Evolutionary conservation across 2,888 invertebrate genomes (phyloP).

Genomic region (Neoscelio sp.): DNA sequence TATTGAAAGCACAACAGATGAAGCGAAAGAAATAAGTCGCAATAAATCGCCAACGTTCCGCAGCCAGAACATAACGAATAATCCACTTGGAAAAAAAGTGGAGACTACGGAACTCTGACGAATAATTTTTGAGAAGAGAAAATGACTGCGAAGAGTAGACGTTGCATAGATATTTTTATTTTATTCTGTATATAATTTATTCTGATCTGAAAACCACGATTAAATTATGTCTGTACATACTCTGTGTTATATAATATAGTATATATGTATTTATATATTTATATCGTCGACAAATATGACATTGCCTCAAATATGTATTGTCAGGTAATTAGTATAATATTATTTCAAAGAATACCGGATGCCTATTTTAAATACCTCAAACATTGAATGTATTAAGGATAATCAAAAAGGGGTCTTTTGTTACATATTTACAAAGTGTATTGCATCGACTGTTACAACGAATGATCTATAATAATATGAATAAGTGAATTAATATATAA

Average conservation of each 20-base stretch:
- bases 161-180: slow-evolving; percentile 48
- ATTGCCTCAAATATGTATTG: slow-evolving; percentile 1
- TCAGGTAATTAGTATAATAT: slow-evolving; percentile 1
- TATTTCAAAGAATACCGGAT: no score
- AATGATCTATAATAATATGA: neutral
- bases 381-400: neutral
- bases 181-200: slow-evolving; percentile 47
- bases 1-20: slow-evolving; percentile 77
- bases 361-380: neutral
- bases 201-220: neutral
- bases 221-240: slow-evolving; percentile 61
- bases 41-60: slow-evolving; percentile 71
- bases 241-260: slow-evolving; percentile 29
- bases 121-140: slow-evolving; percentile 59
- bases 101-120: slow-evolving; percentile 80
- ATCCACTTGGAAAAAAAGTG: slow-evolving; percentile 80
- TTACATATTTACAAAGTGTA: neutral
- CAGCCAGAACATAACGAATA: slow-evolving; percentile 77
- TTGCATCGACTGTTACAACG: neutral
- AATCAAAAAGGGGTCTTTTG: neutral
- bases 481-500: neutral
- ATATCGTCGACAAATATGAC: neutral
- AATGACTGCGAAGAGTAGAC: slow-evolving; percentile 64
- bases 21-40: slow-evolving; percentile 58
- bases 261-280: slow-evolving; percentile 52